phyloP scores from a whole-genome alignment of 2,888 invertebrate genomes.

The Neoaliturus tenellus region DNA sequence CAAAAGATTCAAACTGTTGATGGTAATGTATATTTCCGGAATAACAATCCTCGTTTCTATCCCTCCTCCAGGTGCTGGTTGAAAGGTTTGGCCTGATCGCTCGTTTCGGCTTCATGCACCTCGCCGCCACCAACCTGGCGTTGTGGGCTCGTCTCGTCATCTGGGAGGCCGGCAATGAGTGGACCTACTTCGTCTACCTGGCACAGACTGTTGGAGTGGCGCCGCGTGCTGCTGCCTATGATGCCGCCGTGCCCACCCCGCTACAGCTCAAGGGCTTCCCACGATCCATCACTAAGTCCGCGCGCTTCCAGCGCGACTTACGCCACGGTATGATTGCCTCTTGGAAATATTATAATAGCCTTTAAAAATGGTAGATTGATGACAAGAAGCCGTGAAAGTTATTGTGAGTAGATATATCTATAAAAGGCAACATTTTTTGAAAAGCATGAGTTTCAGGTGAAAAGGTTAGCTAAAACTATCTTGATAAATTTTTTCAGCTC shows the following conservation, averaged over 20 bases:
- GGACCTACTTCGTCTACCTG: conserved; percentile 74
- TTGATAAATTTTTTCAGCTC: too few relatives aligned
- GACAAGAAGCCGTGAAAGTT: too few relatives aligned
- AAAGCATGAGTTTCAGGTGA: too few relatives aligned
- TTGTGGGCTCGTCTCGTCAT: conserved; percentile 75
- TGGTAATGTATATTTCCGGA: too few relatives aligned
- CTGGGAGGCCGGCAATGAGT: conserved; percentile 75
- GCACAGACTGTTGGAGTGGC: conserved; percentile 69
- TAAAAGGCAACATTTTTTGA: too few relatives aligned
- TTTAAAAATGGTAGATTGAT: too few relatives aligned
- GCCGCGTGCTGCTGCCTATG: conserved; percentile 66
- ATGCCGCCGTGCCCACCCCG: conserved; percentile 70
- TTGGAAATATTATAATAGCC: too few relatives aligned
- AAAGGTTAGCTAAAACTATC: too few relatives aligned
- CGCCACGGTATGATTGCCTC: conserved; percentile 66
- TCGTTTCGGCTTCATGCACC: conserved; percentile 75
- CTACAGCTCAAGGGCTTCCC: conserved; percentile 73
- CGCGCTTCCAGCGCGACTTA: conserved; percentile 68
- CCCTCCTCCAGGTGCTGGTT: conserved; percentile 72
- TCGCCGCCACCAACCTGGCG: conserved; percentile 75
- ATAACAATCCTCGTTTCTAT: too few relatives aligned
- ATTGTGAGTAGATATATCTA: too few relatives aligned
- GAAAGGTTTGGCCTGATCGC: conserved; percentile 74
- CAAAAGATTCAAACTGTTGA: too few relatives aligned
- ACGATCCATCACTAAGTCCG: conserved; percentile 70